Conservation (phyloP, 2,797 vertebrate genomes). For the Catharus ustulatus region DNA sequence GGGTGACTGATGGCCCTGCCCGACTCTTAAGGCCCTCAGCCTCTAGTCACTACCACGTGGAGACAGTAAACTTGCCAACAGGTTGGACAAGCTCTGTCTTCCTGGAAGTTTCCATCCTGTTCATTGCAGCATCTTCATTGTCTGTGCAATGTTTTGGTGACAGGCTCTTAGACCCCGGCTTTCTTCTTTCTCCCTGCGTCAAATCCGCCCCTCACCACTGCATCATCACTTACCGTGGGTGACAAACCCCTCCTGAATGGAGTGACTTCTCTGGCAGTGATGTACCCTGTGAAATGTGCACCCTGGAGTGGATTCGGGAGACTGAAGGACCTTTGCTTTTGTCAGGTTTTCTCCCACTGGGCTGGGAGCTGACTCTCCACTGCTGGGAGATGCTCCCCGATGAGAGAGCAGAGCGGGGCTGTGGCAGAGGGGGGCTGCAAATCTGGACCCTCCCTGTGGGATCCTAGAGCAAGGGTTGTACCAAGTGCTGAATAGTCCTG, state of each 20-base stretch:
- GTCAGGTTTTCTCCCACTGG: not conserved
- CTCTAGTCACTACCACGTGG: not conserved
- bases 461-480: not conserved
- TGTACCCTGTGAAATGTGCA: not conserved
- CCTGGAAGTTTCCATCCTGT: not conserved
- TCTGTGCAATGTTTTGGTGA: not conserved
- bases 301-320: not conserved
- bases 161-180: not conserved
- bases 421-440: not conserved
- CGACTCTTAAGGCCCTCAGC: not conserved
- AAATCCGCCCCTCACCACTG: slow-evolving; percentile 14
- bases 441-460: not conserved
- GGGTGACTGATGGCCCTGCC: not conserved
- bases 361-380: not conserved
- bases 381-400: accelerated
- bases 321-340: not conserved
- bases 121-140: not conserved
- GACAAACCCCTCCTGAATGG: slow-evolving; percentile 37
- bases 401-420: not conserved
- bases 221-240: slow-evolving; percentile 23
- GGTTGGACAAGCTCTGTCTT: not conserved
- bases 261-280: slow-evolving; percentile 21
- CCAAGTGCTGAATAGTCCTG: not conserved
- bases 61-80: not conserved
- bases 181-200: slow-evolving; percentile 28